Base-by-base conservation (phyloP, 1,140 invertebrate genomes). In the Cydia amplana region DNA sequence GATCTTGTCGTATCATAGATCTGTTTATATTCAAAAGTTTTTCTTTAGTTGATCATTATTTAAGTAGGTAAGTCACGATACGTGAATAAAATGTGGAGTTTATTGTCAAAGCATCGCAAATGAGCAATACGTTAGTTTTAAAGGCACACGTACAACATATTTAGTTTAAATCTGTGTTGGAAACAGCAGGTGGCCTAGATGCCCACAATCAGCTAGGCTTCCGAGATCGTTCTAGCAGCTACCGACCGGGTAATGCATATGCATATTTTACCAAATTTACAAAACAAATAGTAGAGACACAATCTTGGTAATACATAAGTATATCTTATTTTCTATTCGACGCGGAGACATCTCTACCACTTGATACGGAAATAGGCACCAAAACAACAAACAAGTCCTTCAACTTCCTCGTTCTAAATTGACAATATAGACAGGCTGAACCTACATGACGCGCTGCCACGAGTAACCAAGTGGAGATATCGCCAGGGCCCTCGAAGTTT, bases 401-500 rank as follows among this genome's bases (percentile, higher is more conserved):
- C 14, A 36, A 36, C 25, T 70, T 70, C 65, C 65, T 70, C 32
- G 65, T 70, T 18, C 65, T 36, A 70, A 70, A 70, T 70, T 70
- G 65, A 36, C 65, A 70, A 70, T 70, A 36, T 70, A 70, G 28
- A 67, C n/a, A 70, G 65, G 7, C 32, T 70, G 32, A 18, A 70
- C 65, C 36, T 70, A 70, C 65, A 43, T 70, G 65, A 70, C n/a
- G 16, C 65, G 65, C 32, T 70, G 32, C 65, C 32, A 70, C 65
- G 32, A 70, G 80, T 77, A 77, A 74, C 78, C 77, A 77, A 79
- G 75, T 75, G 77, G 85, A 79, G 85, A 86, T 82, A 86, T 86
- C 85, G 73, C 85, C 82, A 73, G 79, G 79, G 78, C 77, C 75
- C 65, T 65, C 16, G 51, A 70, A 74, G 55, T 67, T 65, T 65